Evolutionary conservation across 2,113 vertebrate species (phyloP).

Genomic region (Columba janthina): DNA sequence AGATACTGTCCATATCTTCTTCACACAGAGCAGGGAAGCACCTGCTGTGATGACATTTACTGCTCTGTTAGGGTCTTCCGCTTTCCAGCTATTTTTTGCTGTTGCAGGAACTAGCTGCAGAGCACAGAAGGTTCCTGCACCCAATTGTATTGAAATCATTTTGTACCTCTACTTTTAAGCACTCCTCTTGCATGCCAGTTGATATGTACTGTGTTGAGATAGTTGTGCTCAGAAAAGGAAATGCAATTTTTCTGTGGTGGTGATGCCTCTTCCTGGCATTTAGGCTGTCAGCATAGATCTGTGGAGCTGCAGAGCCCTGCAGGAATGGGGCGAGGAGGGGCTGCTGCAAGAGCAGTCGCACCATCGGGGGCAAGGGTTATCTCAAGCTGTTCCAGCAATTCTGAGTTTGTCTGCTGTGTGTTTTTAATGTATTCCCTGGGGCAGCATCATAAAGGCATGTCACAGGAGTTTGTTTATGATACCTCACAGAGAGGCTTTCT

Average conservation of each 20-base stretch:
- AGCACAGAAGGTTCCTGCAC: not conserved
- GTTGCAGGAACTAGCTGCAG: not conserved
- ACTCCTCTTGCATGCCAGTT: not conserved
- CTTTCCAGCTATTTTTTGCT: constrained; percentile 18
- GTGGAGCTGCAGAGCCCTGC: not conserved
- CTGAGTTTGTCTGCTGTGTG: not conserved
- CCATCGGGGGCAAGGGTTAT: constrained; percentile 11
- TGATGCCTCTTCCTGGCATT: not conserved
- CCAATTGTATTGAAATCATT: not conserved
- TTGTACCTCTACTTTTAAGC: not conserved
- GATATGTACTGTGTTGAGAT: not conserved
- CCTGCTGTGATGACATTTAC: not conserved
- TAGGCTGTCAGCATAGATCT: not conserved
- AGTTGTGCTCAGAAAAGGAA: not conserved
- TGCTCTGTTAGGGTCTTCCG: not conserved
- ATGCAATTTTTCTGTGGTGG: not conserved
- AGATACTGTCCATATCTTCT: not conserved
- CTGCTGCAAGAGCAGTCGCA: not conserved
- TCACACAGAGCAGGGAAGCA: not conserved
- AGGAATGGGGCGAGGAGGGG: not conserved
- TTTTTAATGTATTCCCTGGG: constrained; percentile 38
- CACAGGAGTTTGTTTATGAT: constrained; percentile 43
- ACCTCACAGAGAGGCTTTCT: constrained; percentile 15
- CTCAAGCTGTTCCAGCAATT: constrained; percentile 16
- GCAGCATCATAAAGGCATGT: constrained; percentile 17